Base-by-base conservation (phyloP, 2,888 invertebrate genomes). In the Aproaerema taeniolella region DNA sequence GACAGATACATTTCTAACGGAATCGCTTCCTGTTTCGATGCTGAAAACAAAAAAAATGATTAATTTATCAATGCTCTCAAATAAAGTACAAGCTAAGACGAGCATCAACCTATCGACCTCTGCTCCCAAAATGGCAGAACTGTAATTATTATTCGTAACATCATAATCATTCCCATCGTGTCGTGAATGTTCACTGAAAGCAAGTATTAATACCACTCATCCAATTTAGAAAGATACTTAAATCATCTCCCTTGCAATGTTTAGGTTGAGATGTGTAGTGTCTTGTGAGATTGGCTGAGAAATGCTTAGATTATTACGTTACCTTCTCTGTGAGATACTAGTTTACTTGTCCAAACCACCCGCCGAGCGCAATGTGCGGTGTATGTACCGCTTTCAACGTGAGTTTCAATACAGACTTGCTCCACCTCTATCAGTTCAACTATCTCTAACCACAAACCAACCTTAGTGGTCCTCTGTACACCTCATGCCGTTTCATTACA, bases 291-390 rank as follows among this genome's bases (percentile, higher is more conserved):
- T n/a, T 77, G 79, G 82, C 58, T 64, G 66, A 59, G 55, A 59
- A 67, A 66, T 68, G 62, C 64, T 71, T 64, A 67, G 79, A 83
- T 82, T 83, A 80, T 80, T 75, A 79, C 71, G 80, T 83, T 82
- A 80, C 69, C 70, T 68, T 70, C 71, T 53, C 63, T 61, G 66
- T 69, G 65, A 75, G 72, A 74, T 70, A 72, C 83, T 81, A 77
- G 83, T 79, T 80, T 69, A 68, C 78, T 77, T 72, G 73, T 70
- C 67, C 60, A 61, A 74, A 61, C 75, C 81, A 70, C 85, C 85
- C 79, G 85, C 82, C 80, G 85, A 48, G 85, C 72, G 67, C 70
- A 60, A 83, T 81, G 83, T 79, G 82, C 75, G 82, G 81, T 68
- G 61, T 67, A 63, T 55, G 67, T 73, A 78, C 66, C 65, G 53